phyloP scores from a whole-genome alignment of 2,797 vertebrate species.

The Lepus townsendii region DNA sequence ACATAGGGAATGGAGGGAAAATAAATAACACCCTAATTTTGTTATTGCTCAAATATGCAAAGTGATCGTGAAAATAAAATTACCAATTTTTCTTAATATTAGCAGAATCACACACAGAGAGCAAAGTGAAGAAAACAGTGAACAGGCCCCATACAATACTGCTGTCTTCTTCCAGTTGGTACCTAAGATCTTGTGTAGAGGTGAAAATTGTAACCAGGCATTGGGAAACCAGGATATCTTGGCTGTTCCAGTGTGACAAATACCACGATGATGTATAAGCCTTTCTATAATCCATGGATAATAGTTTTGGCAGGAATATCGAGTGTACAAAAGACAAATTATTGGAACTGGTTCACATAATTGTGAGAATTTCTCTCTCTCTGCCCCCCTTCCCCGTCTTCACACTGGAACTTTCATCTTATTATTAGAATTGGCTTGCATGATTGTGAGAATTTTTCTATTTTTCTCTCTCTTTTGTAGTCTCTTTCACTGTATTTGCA shows the following conservation, averaged over 20 bases:
- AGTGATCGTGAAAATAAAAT: neutral
- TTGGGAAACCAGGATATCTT: too few species aligned
- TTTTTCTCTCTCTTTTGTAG: neutral
- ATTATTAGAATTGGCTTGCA: too few species aligned
- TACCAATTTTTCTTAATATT: neutral
- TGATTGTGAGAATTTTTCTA: neutral
- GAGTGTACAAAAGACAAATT: too few species aligned
- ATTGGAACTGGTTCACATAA: too few species aligned
- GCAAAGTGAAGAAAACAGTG: neutral
- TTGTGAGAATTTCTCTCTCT: too few species aligned
- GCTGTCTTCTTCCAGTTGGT: neutral
- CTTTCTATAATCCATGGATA: too few species aligned
- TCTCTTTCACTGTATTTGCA: neutral
- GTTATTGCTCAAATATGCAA: neutral
- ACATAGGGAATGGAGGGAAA: conserved; percentile 1
- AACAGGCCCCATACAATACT: neutral
- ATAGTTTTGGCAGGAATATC: too few species aligned
- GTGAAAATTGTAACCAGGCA: neutral
- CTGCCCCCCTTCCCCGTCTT: too few species aligned
- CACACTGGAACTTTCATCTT: too few species aligned
- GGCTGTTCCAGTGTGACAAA: too few species aligned
- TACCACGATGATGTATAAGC: too few species aligned
- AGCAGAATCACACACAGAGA: neutral
- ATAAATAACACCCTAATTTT: neutral
- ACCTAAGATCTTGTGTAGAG: too few species aligned